Base-by-base conservation (phyloP, 1,140 invertebrate species). In the Frieseomelitta varia region DNA sequence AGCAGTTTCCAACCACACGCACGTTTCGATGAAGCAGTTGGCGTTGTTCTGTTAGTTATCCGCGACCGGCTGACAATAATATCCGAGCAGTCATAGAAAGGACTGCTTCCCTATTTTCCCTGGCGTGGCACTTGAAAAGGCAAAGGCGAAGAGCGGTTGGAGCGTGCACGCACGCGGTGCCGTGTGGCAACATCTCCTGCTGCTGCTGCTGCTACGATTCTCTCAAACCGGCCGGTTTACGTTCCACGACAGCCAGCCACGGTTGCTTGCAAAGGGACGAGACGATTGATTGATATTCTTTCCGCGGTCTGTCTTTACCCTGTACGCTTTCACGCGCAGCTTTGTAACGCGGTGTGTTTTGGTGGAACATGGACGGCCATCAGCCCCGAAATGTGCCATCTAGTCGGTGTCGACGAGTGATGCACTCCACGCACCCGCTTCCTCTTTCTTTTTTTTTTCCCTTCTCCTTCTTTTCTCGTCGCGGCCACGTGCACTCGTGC, bases 271-370 rank as follows among this genome's bases (percentile, higher is more conserved):
- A 91, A 91, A 88, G 87, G 81, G 72, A 90, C 90, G 91, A 47
- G 39, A 67, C 85, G 91, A 92, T 91, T 90, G 91, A 92, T 92
- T 90, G 90, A 92, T 91, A 92, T 81, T 84, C 86, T 63, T 77
- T 51, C 79, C 73, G 81, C 79, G 86, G 81, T 47, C 73, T 69
- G 85, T 80, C 88, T 89, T 85, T 81, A 83, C 68, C 82, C 63
- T 47, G 75, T 55, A 76, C 76, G 80, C 72, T 86, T 84, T 81
- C 61, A 85, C 76, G 61, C 76, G 61, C 72, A 55, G 65, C 84
- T 75, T 84, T 74, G 77, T 74, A 79, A 55, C 76, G 17, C 17
- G 12, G 27, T 34, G 30, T 19, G 39, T 47, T 47, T 47, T 51
- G 12, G 8, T n/a, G 74, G 1, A 34, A 73, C 39, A n/a, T 47